phyloP scores from a whole-genome alignment of 2,888 invertebrate genomes.

The Abrostola tripartita region DNA sequence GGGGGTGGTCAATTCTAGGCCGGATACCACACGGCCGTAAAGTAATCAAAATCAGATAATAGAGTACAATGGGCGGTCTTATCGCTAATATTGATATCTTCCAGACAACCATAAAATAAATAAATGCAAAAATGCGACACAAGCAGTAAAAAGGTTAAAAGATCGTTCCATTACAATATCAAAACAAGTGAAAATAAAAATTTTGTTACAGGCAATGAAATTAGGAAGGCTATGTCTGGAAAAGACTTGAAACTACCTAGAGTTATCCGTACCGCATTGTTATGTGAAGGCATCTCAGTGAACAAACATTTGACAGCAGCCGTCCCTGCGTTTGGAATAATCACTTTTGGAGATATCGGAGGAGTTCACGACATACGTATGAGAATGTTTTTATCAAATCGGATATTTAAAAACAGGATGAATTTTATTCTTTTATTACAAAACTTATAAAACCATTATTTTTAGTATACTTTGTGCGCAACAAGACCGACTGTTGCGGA shows the following conservation, averaged over 20 bases:
- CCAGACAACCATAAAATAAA: too few species aligned
- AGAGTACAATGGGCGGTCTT: too few species aligned
- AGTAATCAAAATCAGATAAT: too few species aligned
- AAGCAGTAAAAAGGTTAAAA: too few species aligned
- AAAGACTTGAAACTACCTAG: conserved; percentile 1
- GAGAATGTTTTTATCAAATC: background rate
- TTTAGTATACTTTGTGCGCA: conserved; percentile 13
- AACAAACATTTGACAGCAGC: conserved; percentile 7
- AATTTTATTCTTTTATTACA: too few species aligned
- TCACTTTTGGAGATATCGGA: conserved; percentile 14
- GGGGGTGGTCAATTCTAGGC: too few species aligned
- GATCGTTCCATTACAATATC: too few species aligned
- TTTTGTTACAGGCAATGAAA: background rate
- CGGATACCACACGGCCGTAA: too few species aligned
- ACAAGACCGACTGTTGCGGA: conserved; percentile 27
- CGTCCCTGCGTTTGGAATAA: background rate
- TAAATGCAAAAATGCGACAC: too few species aligned
- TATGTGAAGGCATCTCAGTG: conserved; percentile 5
- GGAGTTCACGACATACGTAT: conserved; percentile 26
- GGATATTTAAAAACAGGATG: too few species aligned
- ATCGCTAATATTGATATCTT: too few species aligned
- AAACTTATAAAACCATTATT: background rate
- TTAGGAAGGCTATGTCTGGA: background rate
- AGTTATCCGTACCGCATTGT: background rate
- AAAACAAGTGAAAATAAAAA: background rate